Percentiles rank a stretch among this genome's conserved stretches.
Evolutionary conservation across 30 jellyfish, hydroid and myxozoan species (phyloP).

Genomic region (Aurelia sp.): DNA sequence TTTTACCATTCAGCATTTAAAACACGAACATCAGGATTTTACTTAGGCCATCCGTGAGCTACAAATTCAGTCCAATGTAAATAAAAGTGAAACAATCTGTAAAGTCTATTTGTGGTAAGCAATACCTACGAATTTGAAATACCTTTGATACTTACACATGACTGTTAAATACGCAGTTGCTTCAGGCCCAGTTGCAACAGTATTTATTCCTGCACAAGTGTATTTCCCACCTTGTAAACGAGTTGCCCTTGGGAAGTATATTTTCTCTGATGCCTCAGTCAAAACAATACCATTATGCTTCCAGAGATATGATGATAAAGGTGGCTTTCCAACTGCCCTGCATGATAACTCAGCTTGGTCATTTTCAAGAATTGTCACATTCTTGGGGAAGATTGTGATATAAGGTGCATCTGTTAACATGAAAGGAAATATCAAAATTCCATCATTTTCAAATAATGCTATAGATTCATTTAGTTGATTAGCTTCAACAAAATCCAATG

Average conservation of each 20-base stretch:
- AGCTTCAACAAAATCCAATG: too few species aligned
- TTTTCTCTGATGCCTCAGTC: slow-evolving; percentile 24
- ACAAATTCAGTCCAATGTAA: too few species aligned
- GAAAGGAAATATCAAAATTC: too few species aligned
- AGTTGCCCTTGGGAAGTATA: slow-evolving; percentile 36
- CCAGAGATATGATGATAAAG: slow-evolving; percentile 65
- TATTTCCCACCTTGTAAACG: slow-evolving; percentile 79
- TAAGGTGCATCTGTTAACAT: slow-evolving; percentile 67
- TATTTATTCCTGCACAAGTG: slow-evolving; percentile 89
- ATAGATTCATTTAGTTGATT: too few species aligned
- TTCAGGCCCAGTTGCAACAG: slow-evolving; percentile 78
- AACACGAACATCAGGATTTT: too few species aligned
- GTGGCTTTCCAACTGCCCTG: slow-evolving; percentile 88
- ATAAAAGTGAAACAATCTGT: too few species aligned
- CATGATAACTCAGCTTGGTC: slow-evolving; percentile 69
- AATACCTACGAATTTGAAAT: not conserved
- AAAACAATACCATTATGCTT: slow-evolving; percentile 51
- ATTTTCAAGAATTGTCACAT: slow-evolving; percentile 65
- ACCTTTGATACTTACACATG: slow-evolving; percentile 70
- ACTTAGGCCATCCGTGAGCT: too few species aligned
- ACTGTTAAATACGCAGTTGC: slow-evolving; percentile 78
- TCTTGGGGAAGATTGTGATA: slow-evolving; percentile 58
- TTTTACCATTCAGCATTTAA: too few species aligned
- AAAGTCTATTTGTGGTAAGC: too few species aligned
- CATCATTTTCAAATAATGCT: too few species aligned